phyloP scores from a whole-genome alignment of 2,797 vertebrate genomes.

The Tympanoctomys barrerae region DNA sequence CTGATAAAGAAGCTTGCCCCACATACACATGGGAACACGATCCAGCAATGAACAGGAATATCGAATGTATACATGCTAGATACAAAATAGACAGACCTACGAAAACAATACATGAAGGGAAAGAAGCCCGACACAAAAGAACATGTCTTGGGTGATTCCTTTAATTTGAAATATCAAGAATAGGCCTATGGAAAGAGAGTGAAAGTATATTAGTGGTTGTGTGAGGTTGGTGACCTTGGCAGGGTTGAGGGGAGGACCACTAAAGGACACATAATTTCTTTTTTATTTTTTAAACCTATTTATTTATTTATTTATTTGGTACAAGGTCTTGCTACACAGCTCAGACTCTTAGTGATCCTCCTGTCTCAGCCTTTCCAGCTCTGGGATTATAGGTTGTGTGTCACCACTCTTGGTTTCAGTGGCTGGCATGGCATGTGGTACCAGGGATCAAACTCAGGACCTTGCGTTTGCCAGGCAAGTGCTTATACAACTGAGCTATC shows the following conservation, averaged over 20 bases:
- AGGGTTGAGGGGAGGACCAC: no score
- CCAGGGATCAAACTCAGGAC: no score
- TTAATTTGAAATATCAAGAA: not conserved
- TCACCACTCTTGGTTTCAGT: no score
- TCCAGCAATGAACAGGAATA: not conserved
- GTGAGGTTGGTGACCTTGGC: not conserved
- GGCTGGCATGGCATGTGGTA: no score
- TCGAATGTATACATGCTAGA: not conserved
- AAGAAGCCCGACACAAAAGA: not conserved
- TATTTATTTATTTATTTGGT: no score
- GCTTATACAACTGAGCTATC: no score
- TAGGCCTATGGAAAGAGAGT: not conserved
- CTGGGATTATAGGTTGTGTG: no score
- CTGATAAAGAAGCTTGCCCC: no score
- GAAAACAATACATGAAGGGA: not conserved
- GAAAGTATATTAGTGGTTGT: not conserved
- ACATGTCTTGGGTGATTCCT: not conserved
- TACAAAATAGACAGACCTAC: not conserved
- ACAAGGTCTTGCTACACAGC: no score
- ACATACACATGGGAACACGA: fast-evolving
- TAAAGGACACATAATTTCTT: not conserved
- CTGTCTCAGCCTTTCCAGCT: no score
- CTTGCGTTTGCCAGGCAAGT: no score
- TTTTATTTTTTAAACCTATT: not conserved
- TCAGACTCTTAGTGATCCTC: no score